Evolutionary conservation across 2,888 invertebrate genomes (phyloP).

Genomic region (Zaprionus bogoriensis): DNA sequence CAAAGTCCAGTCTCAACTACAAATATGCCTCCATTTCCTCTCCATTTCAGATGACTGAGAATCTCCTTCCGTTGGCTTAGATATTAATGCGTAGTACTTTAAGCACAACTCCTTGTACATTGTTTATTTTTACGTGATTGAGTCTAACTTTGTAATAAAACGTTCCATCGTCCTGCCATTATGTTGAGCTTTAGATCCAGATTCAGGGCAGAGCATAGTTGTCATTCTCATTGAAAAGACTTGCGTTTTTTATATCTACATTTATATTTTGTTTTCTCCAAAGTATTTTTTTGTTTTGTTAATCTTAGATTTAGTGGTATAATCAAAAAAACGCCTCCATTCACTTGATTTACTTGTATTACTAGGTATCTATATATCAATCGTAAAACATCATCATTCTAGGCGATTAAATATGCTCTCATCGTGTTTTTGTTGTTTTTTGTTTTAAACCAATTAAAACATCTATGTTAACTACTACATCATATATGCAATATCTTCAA

Average conservation of each 20-base stretch:
- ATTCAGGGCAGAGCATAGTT: too few relatives aligned
- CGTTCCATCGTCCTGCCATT: slow-evolving; percentile 3
- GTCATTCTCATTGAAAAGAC: too few relatives aligned
- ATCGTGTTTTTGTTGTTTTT: slow-evolving; percentile 22
- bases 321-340: slow-evolving; percentile 55
- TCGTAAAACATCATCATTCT: slow-evolving; percentile 54
- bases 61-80: slow-evolving; percentile 24
- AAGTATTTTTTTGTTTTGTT: slow-evolving; percentile 40
- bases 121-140: slow-evolving; percentile 18
- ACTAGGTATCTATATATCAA: slow-evolving; percentile 46
- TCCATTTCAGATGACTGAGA: slow-evolving; percentile 46
- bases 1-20: too few relatives aligned
- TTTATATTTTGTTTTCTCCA: slow-evolving; percentile 66
- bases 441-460: slow-evolving; percentile 44
- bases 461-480: slow-evolving; percentile 37
- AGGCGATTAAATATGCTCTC: slow-evolving; percentile 18
- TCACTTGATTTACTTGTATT: slow-evolving; percentile 34
- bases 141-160: slow-evolving; percentile 8
- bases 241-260: slow-evolving; percentile 68
- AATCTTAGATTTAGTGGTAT: slow-evolving; percentile 53
- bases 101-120: not conserved
- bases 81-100: slow-evolving; percentile 5
- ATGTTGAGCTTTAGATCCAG: slow-evolving; percentile 1
- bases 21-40: not conserved
- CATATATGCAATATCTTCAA: slow-evolving; percentile 26